These are phyloP conservation scores for Zhuqinia jingwanae DNA, from an alignment of 2,888 invertebrate species.

Conservation along the genomic window DNA sequence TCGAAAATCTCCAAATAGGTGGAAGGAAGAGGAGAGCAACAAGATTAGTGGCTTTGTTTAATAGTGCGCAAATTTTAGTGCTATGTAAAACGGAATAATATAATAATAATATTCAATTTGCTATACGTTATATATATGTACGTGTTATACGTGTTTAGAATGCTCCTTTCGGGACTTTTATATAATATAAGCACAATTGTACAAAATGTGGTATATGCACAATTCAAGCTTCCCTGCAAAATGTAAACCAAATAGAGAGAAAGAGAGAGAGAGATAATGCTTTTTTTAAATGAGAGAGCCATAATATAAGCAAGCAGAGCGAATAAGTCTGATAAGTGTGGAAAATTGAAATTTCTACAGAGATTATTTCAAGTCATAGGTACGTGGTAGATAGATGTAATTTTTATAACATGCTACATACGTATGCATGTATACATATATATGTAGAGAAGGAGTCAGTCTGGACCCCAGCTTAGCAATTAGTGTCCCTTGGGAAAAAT, in stretches of 20 bases:
- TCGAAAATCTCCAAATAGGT: conserved; percentile 12
- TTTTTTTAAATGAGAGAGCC: no score
- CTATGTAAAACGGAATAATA: not conserved
- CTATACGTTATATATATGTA: no score
- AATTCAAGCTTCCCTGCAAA: not conserved
- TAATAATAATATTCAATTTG: no score
- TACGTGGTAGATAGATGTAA: no score
- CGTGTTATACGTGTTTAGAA: no score
- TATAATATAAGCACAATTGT: not conserved
- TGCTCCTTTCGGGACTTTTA: not conserved
- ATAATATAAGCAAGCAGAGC: no score
- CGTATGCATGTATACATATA: no score
- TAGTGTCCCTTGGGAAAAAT: no score
- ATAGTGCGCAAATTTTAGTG: conserved; percentile 49
- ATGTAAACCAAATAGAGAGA: conserved; percentile 25
- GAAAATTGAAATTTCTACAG: conserved; percentile 31
- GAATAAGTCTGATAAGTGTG: not conserved
- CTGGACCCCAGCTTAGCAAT: no score
- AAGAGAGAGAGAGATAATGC: not conserved
- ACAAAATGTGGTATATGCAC: not conserved
- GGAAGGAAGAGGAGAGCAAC: conserved; percentile 44
- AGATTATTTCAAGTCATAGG: no score
- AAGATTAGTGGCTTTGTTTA: conserved; percentile 61
- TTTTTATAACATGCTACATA: no score
- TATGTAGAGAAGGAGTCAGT: no score